A percentile compares a stretch with the other conserved stretches of the same genome.
These are phyloP conservation scores for Scylla paramamosain DNA, from an alignment of 1,140 invertebrate genomes.

Conservation along the genomic window DNA sequence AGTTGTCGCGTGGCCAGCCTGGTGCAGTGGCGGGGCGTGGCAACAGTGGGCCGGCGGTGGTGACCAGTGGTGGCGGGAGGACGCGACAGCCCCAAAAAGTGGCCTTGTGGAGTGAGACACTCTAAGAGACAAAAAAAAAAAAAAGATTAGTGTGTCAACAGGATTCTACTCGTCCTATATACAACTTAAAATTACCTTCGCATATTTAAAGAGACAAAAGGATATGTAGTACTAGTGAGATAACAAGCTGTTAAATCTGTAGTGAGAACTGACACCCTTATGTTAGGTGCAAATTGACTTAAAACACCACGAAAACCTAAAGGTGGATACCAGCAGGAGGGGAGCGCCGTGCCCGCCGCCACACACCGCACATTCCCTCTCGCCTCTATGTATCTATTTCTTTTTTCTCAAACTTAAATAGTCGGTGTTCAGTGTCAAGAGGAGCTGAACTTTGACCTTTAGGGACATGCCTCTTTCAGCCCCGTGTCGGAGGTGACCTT, in stretches of 20 bases:
- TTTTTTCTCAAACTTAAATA: not conserved
- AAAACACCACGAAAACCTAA: too few relatives aligned
- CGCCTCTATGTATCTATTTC: not conserved
- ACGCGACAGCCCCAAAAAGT: not conserved
- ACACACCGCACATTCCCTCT: not conserved
- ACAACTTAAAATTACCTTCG: too few relatives aligned
- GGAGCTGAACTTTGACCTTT: constrained; percentile 41
- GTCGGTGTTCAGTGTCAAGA: constrained; percentile 11
- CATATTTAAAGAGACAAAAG: too few relatives aligned
- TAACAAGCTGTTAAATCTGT: too few relatives aligned
- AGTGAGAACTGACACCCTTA: too few relatives aligned
- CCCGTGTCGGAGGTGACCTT: constrained; percentile 29
- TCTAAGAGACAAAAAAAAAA: too few relatives aligned
- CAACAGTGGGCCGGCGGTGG: not conserved
- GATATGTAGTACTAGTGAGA: too few relatives aligned
- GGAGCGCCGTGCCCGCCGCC: not conserved
- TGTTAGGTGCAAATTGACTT: too few relatives aligned
- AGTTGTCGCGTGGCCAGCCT: not conserved
- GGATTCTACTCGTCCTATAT: too few relatives aligned
- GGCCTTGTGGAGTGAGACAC: not conserved
- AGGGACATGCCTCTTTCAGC: constrained; percentile 18
- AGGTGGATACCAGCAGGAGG: not conserved
- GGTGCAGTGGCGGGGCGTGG: not conserved
- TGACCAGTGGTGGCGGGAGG: constrained; percentile 15
- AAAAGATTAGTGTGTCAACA: too few relatives aligned